Conservation (phyloP, 2,888 invertebrate species). For the Mechanitis mazaeus region DNA sequence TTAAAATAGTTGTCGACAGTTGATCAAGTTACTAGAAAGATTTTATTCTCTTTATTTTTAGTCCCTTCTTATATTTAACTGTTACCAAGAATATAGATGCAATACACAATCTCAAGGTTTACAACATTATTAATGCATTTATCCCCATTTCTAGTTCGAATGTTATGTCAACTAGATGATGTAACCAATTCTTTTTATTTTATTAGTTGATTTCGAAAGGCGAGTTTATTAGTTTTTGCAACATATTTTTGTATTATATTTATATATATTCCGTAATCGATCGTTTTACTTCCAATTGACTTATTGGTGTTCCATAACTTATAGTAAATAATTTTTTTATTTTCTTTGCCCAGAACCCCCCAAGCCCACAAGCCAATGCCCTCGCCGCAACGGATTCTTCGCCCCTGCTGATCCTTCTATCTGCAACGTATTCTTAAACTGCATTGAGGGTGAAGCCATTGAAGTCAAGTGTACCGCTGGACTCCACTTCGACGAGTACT, state of each 20-base stretch:
- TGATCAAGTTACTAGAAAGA: conserved; percentile 25
- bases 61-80: conserved; percentile 26
- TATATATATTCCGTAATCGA: conserved; percentile 9
- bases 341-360: conserved; percentile 80
- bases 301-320: not conserved
- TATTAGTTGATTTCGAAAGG: conserved; percentile 39
- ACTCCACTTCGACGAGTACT: conserved; percentile 92
- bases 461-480: conserved; percentile 91
- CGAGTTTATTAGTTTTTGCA: conserved; percentile 35
- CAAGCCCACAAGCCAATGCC: conserved; percentile 82
- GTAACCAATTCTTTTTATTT: conserved; percentile 30
- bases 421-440: conserved; percentile 92
- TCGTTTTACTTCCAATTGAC: not conserved
- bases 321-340: not conserved
- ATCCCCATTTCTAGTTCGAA: conserved; percentile 34
- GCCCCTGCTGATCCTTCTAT: conserved; percentile 88
- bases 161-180: conserved; percentile 30
- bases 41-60: conserved; percentile 20
- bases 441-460: conserved; percentile 88
- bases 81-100: conserved; percentile 24
- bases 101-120: conserved; percentile 29
- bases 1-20: conserved; percentile 35
- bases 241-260: conserved; percentile 26
- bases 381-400: conserved; percentile 92
- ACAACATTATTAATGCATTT: conserved; percentile 25